phyloP scores from a whole-genome alignment of 2,888 invertebrate species.

The Ashinkailepas kermadecensis region DNA sequence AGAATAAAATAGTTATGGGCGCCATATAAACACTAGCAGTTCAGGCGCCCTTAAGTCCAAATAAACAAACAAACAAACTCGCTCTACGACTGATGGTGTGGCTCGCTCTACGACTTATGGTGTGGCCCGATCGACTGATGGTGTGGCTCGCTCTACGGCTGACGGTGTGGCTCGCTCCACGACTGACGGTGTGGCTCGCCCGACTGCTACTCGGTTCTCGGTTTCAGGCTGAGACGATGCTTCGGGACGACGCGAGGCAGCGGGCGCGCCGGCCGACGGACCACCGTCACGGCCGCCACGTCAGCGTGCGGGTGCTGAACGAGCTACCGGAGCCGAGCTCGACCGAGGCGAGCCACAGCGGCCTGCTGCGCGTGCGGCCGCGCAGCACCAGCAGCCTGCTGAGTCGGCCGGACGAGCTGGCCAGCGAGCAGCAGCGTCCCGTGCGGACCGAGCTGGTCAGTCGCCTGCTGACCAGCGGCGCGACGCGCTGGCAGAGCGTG shows the following conservation, averaged over 20 bases:
- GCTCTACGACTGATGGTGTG: no score
- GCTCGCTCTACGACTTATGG: no score
- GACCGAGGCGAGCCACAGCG: not conserved
- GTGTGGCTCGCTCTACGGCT: no score
- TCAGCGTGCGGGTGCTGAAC: conserved; percentile 4
- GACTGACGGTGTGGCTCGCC: no score
- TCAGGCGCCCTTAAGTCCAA: no score
- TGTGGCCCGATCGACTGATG: no score
- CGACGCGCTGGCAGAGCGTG: not conserved
- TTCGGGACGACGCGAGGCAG: not conserved
- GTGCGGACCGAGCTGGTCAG: not conserved
- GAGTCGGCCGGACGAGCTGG: not conserved
- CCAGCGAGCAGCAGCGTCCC: not conserved
- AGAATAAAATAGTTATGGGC: no score
- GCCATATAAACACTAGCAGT: no score
- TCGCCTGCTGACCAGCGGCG: conserved; percentile 10
- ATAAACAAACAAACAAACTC: no score
- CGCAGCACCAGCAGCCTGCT: conserved; percentile 21
- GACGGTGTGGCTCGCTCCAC: no score
- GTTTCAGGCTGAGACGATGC: not conserved
- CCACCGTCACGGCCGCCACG: not conserved
- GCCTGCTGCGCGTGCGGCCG: conserved; percentile 7
- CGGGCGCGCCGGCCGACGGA: not conserved
- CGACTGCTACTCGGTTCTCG: no score
- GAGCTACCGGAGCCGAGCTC: not conserved